Evolutionary conservation across 1,140 invertebrate species (phyloP).

Genomic region (Acyrthosiphon pisum): DNA sequence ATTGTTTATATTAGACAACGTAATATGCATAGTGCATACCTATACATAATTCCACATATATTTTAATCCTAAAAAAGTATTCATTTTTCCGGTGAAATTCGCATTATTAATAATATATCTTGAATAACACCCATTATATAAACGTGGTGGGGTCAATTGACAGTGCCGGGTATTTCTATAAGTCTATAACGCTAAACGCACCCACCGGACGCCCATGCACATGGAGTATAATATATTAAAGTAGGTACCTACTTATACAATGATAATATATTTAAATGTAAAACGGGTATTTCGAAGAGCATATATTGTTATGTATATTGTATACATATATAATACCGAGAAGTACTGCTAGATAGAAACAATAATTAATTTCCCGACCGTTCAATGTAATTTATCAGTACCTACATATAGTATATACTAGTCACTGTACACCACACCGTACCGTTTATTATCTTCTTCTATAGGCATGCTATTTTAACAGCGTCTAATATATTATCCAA

Average conservation of each 20-base stretch:
- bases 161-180: not conserved
- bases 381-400: not conserved
- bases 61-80: not conserved
- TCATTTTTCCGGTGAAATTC: not conserved
- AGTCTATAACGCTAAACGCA: not conserved
- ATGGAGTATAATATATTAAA: not conserved
- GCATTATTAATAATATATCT: not conserved
- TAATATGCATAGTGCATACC: not conserved
- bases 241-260: not conserved
- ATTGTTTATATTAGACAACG: too few relatives aligned
- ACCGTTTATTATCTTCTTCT: not conserved
- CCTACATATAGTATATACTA: not conserved
- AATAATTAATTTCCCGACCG: not conserved
- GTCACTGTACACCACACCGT: not conserved
- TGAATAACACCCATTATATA: not conserved
- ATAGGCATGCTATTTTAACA: not conserved
- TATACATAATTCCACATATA: not conserved
- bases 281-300: not conserved
- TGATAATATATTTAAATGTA: conserved; percentile 12
- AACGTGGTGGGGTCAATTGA: not conserved
- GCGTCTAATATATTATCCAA: too few relatives aligned
- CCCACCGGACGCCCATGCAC: not conserved
- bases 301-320: not conserved
- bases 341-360: not conserved
- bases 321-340: not conserved